These are phyloP conservation scores for Argyra leucocephala DNA, from an alignment of 2,888 invertebrate genomes.

Conservation along the genomic window DNA sequence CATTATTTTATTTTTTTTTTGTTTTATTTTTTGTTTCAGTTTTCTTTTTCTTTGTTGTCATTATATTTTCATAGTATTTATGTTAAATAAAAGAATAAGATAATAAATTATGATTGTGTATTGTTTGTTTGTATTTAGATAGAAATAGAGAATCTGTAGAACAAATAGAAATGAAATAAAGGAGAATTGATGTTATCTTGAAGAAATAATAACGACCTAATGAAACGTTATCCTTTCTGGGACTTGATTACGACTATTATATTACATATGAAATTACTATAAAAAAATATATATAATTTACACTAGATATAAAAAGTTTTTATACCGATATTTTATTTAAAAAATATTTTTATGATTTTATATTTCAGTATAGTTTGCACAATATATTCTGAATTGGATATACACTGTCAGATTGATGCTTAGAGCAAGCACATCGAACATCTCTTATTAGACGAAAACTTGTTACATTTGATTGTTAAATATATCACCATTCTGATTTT, in stretches of 20 bases:
- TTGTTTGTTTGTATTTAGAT: not conserved
- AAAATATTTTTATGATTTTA: too few relatives aligned
- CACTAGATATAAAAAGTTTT: too few relatives aligned
- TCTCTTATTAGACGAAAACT: too few relatives aligned
- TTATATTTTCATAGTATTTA: not conserved
- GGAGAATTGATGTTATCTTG: not conserved
- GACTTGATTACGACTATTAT: not conserved
- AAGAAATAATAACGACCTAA: not conserved
- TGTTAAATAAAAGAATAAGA: not conserved
- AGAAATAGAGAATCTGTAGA: not conserved
- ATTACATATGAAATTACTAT: too few relatives aligned
- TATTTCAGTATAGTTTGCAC: too few relatives aligned
- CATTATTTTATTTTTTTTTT: not conserved
- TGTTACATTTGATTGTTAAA: too few relatives aligned
- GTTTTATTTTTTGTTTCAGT: not conserved
- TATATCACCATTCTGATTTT: too few relatives aligned
- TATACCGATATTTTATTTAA: too few relatives aligned
- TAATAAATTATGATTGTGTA: not conserved
- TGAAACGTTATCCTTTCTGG: not conserved
- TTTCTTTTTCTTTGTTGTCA: not conserved
- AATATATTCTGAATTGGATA: too few relatives aligned
- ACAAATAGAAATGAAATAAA: not conserved
- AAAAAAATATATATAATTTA: too few relatives aligned
- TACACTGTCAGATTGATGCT: too few relatives aligned
- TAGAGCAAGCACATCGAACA: too few relatives aligned